Evolutionary conservation across 1,140 invertebrate species (phyloP).

Genomic region (Tachypleus tridentatus): DNA sequence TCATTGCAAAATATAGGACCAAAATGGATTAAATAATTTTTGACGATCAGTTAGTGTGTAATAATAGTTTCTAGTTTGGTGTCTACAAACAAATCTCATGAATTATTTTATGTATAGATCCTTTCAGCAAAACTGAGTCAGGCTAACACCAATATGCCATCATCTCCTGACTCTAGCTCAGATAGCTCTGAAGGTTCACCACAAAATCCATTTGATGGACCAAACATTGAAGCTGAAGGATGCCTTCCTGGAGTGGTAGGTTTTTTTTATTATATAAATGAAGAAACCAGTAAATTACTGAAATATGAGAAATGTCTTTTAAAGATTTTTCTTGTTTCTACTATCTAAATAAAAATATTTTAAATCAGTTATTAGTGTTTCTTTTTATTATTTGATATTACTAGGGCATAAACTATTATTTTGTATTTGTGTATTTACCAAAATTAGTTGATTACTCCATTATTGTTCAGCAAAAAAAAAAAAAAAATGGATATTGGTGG

Average conservation of each 20-base stretch:
- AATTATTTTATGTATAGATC: slow-evolving; percentile 39
- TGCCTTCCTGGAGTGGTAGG: slow-evolving; percentile 79
- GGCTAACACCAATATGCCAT: slow-evolving; percentile 64
- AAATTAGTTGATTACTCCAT: too few species aligned
- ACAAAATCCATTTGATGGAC: slow-evolving; percentile 58
- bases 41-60: too few species aligned
- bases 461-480: too few species aligned
- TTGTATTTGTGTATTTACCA: too few species aligned
- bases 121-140: slow-evolving; percentile 76
- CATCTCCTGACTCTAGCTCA: slow-evolving; percentile 73
- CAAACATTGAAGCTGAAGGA: slow-evolving; percentile 71
- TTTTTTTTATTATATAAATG: slow-evolving; percentile 24
- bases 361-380: neutral
- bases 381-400: neutral
- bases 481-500: too few species aligned
- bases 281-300: neutral
- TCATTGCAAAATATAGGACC: too few species aligned
- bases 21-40: too few species aligned
- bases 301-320: neutral
- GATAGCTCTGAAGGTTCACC: slow-evolving; percentile 82
- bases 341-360: neutral
- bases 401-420: too few species aligned
- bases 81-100: too few species aligned
- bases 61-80: too few species aligned
- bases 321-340: neutral